Evolutionary conservation across 1,140 invertebrate genomes (phyloP).

Genomic region (Cryptotermes secundus): DNA sequence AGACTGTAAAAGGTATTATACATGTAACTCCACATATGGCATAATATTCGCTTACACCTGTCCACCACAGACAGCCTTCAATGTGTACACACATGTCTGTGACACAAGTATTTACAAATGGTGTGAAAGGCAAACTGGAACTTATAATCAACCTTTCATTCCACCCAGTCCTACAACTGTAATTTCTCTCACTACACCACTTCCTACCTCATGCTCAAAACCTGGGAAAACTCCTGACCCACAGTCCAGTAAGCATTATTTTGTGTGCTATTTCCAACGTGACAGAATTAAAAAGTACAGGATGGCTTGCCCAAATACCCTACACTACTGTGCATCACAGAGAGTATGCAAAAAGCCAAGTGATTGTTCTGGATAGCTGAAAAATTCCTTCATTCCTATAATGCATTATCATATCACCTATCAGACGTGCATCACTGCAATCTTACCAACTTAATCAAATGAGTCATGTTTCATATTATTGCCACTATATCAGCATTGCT

Average conservation of each 20-base stretch:
- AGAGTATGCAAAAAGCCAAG: slow-evolving; percentile 43
- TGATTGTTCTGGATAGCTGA: slow-evolving; percentile 37
- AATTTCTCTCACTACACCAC: neutral
- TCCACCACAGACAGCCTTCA: slow-evolving; percentile 53
- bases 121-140: neutral
- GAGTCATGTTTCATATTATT: too few relatives aligned
- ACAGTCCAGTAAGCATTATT: neutral
- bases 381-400: too few relatives aligned
- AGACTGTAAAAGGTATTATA: slow-evolving; percentile 54
- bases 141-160: neutral
- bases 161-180: neutral
- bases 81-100: slow-evolving; percentile 49
- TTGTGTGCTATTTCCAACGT: neutral
- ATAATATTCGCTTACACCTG: slow-evolving; percentile 50
- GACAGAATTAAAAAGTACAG: slow-evolving; percentile 33
- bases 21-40: slow-evolving; percentile 50
- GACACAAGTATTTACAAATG: slow-evolving; percentile 44
- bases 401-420: too few relatives aligned
- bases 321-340: slow-evolving; percentile 45
- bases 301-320: slow-evolving; percentile 44
- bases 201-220: neutral
- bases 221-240: neutral
- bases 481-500: too few relatives aligned
- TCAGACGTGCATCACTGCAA: too few relatives aligned
- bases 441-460: too few relatives aligned